These are phyloP conservation scores for Silurus asotus DNA, from an alignment of 2,113 vertebrate genomes.

Conservation along the genomic window DNA sequence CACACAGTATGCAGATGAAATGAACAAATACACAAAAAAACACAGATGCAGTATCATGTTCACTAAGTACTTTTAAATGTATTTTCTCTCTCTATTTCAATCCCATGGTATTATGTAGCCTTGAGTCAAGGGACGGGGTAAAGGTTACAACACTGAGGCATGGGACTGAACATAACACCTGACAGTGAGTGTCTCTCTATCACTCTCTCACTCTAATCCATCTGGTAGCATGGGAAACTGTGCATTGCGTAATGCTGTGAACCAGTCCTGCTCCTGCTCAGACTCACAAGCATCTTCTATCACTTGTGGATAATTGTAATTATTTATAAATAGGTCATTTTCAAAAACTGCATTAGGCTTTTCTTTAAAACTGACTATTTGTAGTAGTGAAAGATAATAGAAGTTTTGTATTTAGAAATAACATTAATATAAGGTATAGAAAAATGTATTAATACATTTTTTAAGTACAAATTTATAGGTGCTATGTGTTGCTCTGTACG, in stretches of 20 bases:
- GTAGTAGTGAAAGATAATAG: neutral
- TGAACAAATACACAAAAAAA: constrained; percentile 57
- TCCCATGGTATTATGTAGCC: constrained; percentile 71
- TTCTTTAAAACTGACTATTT: neutral
- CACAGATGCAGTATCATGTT: constrained; percentile 65
- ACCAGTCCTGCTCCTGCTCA: neutral
- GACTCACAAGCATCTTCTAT: neutral
- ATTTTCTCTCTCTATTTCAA: constrained; percentile 68
- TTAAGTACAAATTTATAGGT: neutral
- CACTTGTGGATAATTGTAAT: neutral
- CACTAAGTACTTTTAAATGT: constrained; percentile 69
- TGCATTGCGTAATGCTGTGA: constrained; percentile 2
- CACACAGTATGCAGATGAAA: constrained; percentile 62
- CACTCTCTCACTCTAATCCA: constrained; percentile 36
- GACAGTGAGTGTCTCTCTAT: constrained; percentile 60
- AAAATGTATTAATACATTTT: neutral
- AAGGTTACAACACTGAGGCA: constrained; percentile 75
- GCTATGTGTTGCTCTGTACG: neutral
- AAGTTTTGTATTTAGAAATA: neutral
- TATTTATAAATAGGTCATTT: neutral
- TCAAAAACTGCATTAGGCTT: neutral
- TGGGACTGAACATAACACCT: constrained; percentile 75
- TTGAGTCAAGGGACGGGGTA: constrained; percentile 71
- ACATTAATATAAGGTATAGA: neutral
- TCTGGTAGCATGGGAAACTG: constrained; percentile 33